These are phyloP conservation scores for Manis crassicaudata DNA, from an alignment of 2,797 vertebrate species.

Conservation along the genomic window DNA sequence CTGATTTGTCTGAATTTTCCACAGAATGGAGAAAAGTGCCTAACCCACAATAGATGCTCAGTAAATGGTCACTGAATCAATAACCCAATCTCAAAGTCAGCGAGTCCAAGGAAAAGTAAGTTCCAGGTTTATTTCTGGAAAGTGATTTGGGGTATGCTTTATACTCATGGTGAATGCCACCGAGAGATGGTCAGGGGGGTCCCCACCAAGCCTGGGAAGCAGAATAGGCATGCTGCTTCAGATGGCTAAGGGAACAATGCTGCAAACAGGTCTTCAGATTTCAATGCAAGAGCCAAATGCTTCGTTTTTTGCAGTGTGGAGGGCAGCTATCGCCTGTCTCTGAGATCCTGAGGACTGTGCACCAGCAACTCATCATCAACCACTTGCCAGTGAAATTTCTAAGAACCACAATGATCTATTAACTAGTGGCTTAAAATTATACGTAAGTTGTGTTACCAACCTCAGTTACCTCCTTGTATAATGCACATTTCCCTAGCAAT, in stretches of 20 bases:
- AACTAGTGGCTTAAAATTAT: conserved; percentile 54
- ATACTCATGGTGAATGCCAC: background rate
- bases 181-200: background rate
- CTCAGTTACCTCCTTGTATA: background rate
- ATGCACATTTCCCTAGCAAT: conserved; percentile 23
- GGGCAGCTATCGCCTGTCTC: background rate
- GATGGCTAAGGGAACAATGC: background rate
- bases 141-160: background rate
- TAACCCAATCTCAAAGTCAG: conserved; percentile 12
- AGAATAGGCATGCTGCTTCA: background rate
- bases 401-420: conserved; percentile 41
- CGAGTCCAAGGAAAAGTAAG: conserved; percentile 16
- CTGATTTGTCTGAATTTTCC: conserved; percentile 41
- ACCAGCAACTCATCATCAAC: background rate
- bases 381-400: conserved; percentile 15
- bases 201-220: background rate
- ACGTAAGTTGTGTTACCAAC: background rate
- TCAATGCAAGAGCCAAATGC: background rate
- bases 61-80: background rate
- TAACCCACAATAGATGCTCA: background rate
- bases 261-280: background rate
- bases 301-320: background rate
- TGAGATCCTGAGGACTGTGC: background rate
- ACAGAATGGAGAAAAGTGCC: background rate
- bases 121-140: conserved; percentile 33